phyloP scores from a whole-genome alignment of 2,888 invertebrate genomes.

The Deilephila elpenor region DNA sequence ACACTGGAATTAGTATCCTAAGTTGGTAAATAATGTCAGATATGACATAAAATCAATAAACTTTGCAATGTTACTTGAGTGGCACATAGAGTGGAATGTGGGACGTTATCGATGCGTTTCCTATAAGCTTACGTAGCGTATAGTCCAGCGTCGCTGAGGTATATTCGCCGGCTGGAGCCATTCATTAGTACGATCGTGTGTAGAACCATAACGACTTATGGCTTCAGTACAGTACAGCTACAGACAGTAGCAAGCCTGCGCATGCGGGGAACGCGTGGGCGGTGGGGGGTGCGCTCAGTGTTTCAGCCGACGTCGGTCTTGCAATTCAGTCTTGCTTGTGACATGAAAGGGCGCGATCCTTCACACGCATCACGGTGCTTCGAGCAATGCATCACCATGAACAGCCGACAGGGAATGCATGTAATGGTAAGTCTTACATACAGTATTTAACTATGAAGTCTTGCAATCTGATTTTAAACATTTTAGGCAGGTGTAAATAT shows the following conservation, averaged over 20 bases:
- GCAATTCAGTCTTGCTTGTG: constrained; percentile 82
- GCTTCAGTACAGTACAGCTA: not conserved
- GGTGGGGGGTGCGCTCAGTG: constrained; percentile 61
- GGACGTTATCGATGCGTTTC: constrained; percentile 6
- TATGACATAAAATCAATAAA: not conserved
- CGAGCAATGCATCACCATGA: constrained; percentile 89
- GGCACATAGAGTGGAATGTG: not conserved
- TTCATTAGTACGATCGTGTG: constrained; percentile 36
- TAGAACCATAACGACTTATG: constrained; percentile 14
- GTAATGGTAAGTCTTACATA: constrained; percentile 73
- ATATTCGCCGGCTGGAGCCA: constrained; percentile 33
- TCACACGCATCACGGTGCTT: constrained; percentile 84
- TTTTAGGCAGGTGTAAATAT: not conserved
- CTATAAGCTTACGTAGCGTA: not conserved
- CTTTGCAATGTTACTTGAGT: not conserved
- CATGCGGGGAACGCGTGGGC: constrained; percentile 62
- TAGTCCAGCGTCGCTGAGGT: not conserved
- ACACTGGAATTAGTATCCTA: no score
- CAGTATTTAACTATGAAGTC: not conserved
- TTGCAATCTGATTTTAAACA: not conserved
- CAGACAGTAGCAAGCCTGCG: constrained; percentile 50
- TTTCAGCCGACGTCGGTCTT: constrained; percentile 72
- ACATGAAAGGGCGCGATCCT: constrained; percentile 84
- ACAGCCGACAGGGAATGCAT: constrained; percentile 86
- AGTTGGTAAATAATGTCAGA: no score